Evolutionary conservation across 2,888 invertebrate species (phyloP), one percentile per base, ranked within the genome.

Genomic region (Mythimna lalbum): DNA sequence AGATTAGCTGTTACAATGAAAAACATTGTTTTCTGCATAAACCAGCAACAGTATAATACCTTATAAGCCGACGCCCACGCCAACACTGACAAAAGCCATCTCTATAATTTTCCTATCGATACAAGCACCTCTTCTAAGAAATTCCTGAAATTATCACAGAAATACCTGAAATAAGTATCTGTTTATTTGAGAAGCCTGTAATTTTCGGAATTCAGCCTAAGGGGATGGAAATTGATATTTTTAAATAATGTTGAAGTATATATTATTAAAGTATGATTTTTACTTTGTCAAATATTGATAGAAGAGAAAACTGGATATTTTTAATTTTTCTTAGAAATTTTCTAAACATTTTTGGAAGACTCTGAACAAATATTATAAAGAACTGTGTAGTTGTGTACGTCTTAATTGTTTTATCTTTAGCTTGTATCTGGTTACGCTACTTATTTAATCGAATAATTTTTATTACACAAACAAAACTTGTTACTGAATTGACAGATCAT

Each of bases 71-170:
- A 53, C 21, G 49, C 53, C 62, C 10, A 52, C 55, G 31, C 4
- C 14, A 19, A 21, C n/a, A 47, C 43, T 19, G 10, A 49, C 55
- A 69, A 63, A 63, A 66, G 19, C 63, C 33, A 27, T 50, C n/a
- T 69, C 33, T 62, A 61, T 57, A 66, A 66, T 74, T 73, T 81
- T 49, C 63, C 60, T 61, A 75, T 80, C 73, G 59, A 78, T 73
- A 82, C 59, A 63, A 64, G 52, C 61, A 59, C 59, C 55, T 60
- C 80, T 72, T 78, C 79, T 67, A 69, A 78, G 81, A 78, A 81
- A 84, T 84, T 81, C 81, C 73, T 73, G 56, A 76, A 82, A 83
- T 83, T 71, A 68, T 78, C 73, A 59, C 23, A 64, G 49, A 72
- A 84, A 83, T 84, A 80, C 62, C 63, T 76, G 63, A 50, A 70